phyloP scores from a whole-genome alignment of 2,797 vertebrate genomes.

The Eremophila alpestris region DNA sequence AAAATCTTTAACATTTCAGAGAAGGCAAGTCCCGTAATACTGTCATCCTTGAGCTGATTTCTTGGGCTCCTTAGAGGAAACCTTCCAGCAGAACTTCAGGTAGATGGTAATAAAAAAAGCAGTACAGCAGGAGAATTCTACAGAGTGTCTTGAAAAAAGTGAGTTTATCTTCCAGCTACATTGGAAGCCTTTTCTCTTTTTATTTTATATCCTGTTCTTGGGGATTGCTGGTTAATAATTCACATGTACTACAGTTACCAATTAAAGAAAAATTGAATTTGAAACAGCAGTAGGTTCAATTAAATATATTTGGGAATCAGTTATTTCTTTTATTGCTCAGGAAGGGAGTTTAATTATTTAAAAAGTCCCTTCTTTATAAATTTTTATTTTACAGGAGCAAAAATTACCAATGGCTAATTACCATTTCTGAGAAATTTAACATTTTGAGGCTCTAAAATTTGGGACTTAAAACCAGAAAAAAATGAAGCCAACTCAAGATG shows the following conservation, averaged over 20 bases:
- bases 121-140: neutral
- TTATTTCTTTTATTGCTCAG: slow-evolving; percentile 50
- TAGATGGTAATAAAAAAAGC: neutral
- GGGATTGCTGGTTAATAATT: slow-evolving; percentile 73
- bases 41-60: slow-evolving; percentile 3
- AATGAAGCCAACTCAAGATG: neutral
- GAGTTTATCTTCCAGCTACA: slow-evolving; percentile 40
- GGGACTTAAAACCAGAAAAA: neutral
- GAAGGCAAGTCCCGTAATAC: neutral
- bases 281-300: slow-evolving; percentile 64
- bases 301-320: slow-evolving; percentile 71
- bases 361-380: slow-evolving; percentile 20
- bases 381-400: slow-evolving; percentile 27
- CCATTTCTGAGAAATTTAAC: neutral
- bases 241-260: slow-evolving; percentile 61
- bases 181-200: slow-evolving; percentile 6
- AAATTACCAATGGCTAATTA: slow-evolving; percentile 24
- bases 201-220: slow-evolving; percentile 55
- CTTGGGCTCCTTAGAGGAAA: slow-evolving; percentile 16
- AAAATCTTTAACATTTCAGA: slow-evolving; percentile 8
- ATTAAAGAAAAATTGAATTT: slow-evolving; percentile 71
- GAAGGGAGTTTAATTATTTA: slow-evolving; percentile 64
- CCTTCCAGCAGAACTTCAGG: slow-evolving; percentile 12
- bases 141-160: neutral
- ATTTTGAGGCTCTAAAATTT: neutral